These are phyloP conservation scores for Stenolophus ochropezus DNA, from an alignment of 2,888 invertebrate species.

Conservation along the genomic window DNA sequence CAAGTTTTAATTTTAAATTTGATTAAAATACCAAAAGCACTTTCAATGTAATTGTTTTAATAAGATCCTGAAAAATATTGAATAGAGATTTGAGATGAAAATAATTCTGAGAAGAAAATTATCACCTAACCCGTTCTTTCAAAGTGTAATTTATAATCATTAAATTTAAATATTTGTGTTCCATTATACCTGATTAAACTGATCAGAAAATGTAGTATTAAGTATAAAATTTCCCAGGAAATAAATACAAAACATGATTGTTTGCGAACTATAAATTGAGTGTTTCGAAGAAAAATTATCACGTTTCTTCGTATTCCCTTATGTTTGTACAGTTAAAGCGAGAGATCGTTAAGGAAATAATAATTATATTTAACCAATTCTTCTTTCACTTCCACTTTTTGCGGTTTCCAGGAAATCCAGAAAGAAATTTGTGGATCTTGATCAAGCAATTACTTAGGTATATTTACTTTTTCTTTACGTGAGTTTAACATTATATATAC, in stretches of 20 bases:
- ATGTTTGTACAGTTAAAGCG: conserved; percentile 1
- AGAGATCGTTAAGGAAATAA: conserved; percentile 35
- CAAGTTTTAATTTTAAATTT: no score
- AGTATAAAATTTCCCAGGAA: conserved; percentile 20
- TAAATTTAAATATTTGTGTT: conserved; percentile 28
- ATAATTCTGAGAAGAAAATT: conserved; percentile 1
- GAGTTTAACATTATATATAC: background rate
- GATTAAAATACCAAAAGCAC: no score
- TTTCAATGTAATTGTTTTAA: background rate
- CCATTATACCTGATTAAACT: conserved; percentile 23
- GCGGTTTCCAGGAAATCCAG: conserved; percentile 8
- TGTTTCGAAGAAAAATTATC: conserved; percentile 28
- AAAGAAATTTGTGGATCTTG: conserved; percentile 24
- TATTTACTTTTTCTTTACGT: conserved; percentile 12
- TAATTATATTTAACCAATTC: conserved; percentile 40
- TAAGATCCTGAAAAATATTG: background rate
- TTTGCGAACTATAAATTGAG: conserved; percentile 30
- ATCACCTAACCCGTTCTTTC: background rate
- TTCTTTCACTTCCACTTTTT: conserved; percentile 37
- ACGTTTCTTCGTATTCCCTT: conserved; percentile 2
- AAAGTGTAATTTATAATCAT: conserved; percentile 5
- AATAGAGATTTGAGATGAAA: background rate
- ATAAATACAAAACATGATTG: conserved; percentile 17
- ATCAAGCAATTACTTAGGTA: conserved; percentile 10
- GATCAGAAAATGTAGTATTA: conserved; percentile 2